Evolutionary conservation across 1,140 invertebrate genomes (phyloP).

Genomic region (Stratiolaelaps scimitus): DNA sequence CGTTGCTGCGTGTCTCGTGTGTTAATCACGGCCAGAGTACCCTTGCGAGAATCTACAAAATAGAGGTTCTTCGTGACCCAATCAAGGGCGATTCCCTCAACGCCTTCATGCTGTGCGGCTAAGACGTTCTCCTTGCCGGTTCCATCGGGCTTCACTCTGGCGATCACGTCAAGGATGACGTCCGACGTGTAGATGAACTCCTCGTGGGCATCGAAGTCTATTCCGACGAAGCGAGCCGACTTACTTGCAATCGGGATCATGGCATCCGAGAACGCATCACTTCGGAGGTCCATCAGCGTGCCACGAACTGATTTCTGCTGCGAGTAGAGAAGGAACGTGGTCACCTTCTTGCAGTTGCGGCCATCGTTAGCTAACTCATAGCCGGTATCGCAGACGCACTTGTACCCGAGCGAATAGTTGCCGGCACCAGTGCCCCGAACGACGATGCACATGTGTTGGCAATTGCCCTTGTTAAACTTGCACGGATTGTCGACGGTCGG

Average conservation of each 20-base stretch:
- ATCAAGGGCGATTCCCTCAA: conserved; percentile 90
- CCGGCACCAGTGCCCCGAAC: conserved; percentile 48
- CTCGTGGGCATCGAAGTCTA: conserved; percentile 84
- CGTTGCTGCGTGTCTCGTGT: conserved; percentile 69
- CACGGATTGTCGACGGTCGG: conserved; percentile 64
- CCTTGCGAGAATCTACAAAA: conserved; percentile 91
- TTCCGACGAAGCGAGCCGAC: conserved; percentile 83
- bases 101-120: conserved; percentile 89
- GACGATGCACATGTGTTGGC: conserved; percentile 89
- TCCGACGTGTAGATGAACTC: conserved; percentile 93
- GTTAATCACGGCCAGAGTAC: conserved; percentile 82
- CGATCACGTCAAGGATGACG: conserved; percentile 90
- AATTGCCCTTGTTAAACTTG: conserved; percentile 71
- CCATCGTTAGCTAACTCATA: conserved; percentile 61
- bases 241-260: conserved; percentile 66
- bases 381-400: conserved; percentile 87
- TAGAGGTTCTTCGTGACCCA: conserved; percentile 96
- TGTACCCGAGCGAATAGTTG: conserved; percentile 64
- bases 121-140: conserved; percentile 77
- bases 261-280: conserved; percentile 81
- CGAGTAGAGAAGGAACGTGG: conserved; percentile 90
- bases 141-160: conserved; percentile 73
- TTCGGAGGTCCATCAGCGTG: conserved; percentile 72
- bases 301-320: conserved; percentile 94
- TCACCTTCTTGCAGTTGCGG: conserved; percentile 66